These are phyloP conservation scores for Saccostrea cuccullata DNA, from an alignment of 1,140 invertebrate genomes.

Conservation along the genomic window DNA sequence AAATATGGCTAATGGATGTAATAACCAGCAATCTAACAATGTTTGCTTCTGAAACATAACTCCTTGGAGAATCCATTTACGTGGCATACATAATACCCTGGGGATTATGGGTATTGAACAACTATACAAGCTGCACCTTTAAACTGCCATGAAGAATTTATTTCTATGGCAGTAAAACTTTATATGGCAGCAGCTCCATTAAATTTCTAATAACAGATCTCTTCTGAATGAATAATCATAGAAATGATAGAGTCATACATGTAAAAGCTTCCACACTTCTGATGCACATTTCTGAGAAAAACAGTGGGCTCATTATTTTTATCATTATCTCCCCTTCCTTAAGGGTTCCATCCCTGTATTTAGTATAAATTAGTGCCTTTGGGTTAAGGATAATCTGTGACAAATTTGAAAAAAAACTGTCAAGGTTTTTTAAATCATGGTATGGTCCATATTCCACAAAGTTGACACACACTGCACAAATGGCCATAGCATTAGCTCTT, in stretches of 20 bases:
- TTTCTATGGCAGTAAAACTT: neutral
- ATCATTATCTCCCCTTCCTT: too few relatives aligned
- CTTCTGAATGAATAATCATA: neutral
- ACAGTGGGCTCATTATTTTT: neutral
- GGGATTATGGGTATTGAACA: neutral
- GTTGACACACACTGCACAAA: too few relatives aligned
- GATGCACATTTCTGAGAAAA: neutral
- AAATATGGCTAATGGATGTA: slow-evolving; percentile 24
- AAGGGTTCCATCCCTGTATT: too few relatives aligned
- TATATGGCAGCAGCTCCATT: neutral
- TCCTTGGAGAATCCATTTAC: neutral
- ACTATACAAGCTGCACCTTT: neutral
- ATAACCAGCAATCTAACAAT: neutral
- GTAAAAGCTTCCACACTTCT: neutral
- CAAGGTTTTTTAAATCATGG: too few relatives aligned
- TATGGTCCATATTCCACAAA: too few relatives aligned
- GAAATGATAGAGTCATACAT: neutral
- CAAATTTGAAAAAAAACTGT: too few relatives aligned
- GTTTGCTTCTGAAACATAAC: neutral
- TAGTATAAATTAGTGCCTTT: too few relatives aligned
- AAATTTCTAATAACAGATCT: slow-evolving; percentile 5
- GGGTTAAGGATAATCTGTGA: too few relatives aligned
- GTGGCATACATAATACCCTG: neutral
- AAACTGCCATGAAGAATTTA: slow-evolving; percentile 8
- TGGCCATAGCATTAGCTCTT: too few relatives aligned